Conservation (phyloP, 2,113 vertebrate genomes). For the Pitta sordida region DNA sequence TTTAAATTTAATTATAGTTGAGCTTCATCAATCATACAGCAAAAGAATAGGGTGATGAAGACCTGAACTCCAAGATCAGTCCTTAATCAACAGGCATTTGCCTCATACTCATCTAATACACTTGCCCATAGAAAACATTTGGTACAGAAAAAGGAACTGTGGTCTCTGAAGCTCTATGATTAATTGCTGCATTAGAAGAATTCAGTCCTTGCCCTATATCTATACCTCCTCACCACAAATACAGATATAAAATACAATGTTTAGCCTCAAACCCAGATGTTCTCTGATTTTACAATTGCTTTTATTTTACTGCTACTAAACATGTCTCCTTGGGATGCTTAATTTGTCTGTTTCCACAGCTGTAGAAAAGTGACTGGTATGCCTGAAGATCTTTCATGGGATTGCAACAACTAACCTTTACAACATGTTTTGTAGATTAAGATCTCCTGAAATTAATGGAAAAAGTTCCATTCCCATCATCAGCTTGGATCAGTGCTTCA, state of each 20-base stretch:
- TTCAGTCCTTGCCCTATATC: neutral
- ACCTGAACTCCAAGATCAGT: constrained; percentile 8
- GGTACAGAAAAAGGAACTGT: neutral
- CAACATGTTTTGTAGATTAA: neutral
- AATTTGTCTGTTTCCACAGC: neutral
- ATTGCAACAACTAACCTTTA: neutral
- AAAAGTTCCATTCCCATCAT: neutral
- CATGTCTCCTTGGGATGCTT: neutral
- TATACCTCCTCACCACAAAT: neutral
- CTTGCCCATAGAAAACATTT: neutral
- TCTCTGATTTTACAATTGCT: neutral
- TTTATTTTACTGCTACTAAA: neutral
- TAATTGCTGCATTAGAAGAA: constrained; percentile 3
- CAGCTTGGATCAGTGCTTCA: neutral
- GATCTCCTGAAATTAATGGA: neutral
- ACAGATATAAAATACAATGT: neutral
- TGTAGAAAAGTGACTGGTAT: neutral
- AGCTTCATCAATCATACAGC: constrained; percentile 51
- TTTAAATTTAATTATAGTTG: constrained; percentile 59
- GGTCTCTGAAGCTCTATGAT: neutral
- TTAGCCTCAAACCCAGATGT: neutral
- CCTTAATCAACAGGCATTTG: constrained; percentile 18
- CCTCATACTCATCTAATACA: neutral
- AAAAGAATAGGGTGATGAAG: constrained; percentile 27
- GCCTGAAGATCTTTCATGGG: neutral